Base-by-base conservation (phyloP, 2,797 vertebrate genomes). In the Mormyrops attenuatus region DNA sequence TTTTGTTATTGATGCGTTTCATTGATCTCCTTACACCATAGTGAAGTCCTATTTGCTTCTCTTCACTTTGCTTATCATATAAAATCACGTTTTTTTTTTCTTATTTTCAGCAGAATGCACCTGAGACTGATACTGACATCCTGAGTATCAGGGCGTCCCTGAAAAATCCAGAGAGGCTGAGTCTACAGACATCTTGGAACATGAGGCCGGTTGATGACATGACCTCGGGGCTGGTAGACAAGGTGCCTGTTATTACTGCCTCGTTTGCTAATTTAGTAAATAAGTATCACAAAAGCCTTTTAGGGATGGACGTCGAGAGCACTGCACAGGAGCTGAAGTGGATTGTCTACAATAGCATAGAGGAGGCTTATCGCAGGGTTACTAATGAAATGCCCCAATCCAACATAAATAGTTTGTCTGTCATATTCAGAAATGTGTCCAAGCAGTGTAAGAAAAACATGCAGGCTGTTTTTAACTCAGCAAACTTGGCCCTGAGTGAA, bases 161-260 rank as follows among this genome's bases (percentile, higher is more conserved):
- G 88, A 92, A 92, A 85, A 93, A 96, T 86, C 89, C 93, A 52
- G 92, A 96, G 73, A 91, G 90, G 90, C 90, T 96, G 90, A 95
- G 95, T 91, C 49, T 98, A 88, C 96, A 97, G 92, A 93, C 96
- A 80, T 95, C 94, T 90, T 98, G 97, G 97, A 96, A 97, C 47
- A 95, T 96, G 84, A 96, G 96, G 90, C 95, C 96, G 80, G 95
- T 94, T 3, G 93, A 94, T 82, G 93, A 96, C 66, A 91, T 97
- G 89, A 93, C 97, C 91, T 89, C 93, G 38, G 93, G 93, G 63
- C 80, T 97, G 1, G 97, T 96, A 93, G 93, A 95, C 66, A 96
- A 93, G 38, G 92, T 97, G 53, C 96, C 97, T 66, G 91, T 88
- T 90, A 93, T 95, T 22, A 93, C 93, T 0, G 89, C 90, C 73